Base-by-base conservation (phyloP, 2,797 vertebrate species). In the Pogonophryne albipinna region DNA sequence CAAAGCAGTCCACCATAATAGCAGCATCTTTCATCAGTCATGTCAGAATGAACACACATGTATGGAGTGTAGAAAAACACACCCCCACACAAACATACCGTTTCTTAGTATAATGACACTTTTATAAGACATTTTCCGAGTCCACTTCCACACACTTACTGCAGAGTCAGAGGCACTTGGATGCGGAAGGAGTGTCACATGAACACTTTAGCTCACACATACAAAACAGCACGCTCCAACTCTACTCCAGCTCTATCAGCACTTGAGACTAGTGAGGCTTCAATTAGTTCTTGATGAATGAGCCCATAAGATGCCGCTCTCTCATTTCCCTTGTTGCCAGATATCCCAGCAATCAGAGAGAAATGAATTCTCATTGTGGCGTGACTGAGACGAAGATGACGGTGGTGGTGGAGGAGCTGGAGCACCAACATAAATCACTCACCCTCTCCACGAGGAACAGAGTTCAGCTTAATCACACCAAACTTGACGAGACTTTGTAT, bases 261-360 rank as follows among this genome's bases (percentile, higher is more conserved):
- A 95, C 95, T 97, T 96, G 96, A 97, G 94, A 96, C 93, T 96
- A 95, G 96, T 95, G 96, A 96, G 95, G 96, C 96, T 97, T 98
- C 97, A 98, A 98, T 98, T 98, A 98, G 97, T 97, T 97, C 97
- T 97, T 98, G 97, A 98, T 98, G 97, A 99, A 98, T 97, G 96
- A 98, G 95, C 95, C 95, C 95, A 96, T 96, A 97, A 97, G 97
- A 97, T 96, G 95, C 94, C 94, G 95, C 96, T 95, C 95, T 96
- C 96, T 97, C 96, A 96, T 97, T 97, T 97, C 97, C 96, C 95
- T 94, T 95, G 96, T 95, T 95, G 95, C 95, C 88, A 95, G 96
- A 96, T 96, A 96, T 96, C 95, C 96, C 95, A 95, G 93, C 95
- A 95, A 96, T 93, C 96, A 95, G 95, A 96, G 95, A 96, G 96